Base-by-base conservation (phyloP, 2,888 invertebrate genomes). In the Frankliniella intonsa region DNA sequence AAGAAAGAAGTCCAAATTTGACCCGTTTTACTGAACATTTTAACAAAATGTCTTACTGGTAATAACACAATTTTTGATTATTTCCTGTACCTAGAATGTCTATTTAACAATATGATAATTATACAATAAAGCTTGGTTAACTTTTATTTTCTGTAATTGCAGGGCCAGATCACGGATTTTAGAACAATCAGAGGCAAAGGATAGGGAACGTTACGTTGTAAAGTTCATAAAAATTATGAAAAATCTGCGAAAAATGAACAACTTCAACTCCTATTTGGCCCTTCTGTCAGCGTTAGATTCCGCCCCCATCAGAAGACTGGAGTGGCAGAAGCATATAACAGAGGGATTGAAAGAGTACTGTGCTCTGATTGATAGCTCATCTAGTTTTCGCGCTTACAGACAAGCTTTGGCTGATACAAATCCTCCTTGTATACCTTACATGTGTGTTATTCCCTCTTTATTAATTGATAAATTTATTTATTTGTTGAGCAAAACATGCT, bases 151-250 rank as follows among this genome's bases (percentile, higher is more conserved):
- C 19, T 82, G 50, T 50, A 69, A 83, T 85, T 87, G 38, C 85
- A 90, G 93, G 93, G 97, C 97, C 79, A 91, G 99, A 82, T 97
- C 98, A 5, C 91, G 95, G 87, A 98, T 99, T 86, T 89, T 99
- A 82, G 94, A 96, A 85, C 95, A 96, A 88, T 92, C 92, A 85
- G 98, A 98, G 86, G 95, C 95, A n/a, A 95, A 95, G 86, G 98
- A 99, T 86, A 92, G 99, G 55, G 99, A 99, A 88, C 95, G 94
- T 87, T 97, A 96, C 88, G 96, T 97, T 83, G 93, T 94, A 86
- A 98, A 97, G 87, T 97, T 98, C 88, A 95, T 99, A 83, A 99
- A 99, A 89, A 97, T 99, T 84, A 98, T 99, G 98, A 97, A 98
- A 89, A 96, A 97, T 87, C 90, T 99, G 84, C 91, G 98, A 83